Conservation (phyloP, 2,888 invertebrate species). For the Urechis unicinctus region DNA sequence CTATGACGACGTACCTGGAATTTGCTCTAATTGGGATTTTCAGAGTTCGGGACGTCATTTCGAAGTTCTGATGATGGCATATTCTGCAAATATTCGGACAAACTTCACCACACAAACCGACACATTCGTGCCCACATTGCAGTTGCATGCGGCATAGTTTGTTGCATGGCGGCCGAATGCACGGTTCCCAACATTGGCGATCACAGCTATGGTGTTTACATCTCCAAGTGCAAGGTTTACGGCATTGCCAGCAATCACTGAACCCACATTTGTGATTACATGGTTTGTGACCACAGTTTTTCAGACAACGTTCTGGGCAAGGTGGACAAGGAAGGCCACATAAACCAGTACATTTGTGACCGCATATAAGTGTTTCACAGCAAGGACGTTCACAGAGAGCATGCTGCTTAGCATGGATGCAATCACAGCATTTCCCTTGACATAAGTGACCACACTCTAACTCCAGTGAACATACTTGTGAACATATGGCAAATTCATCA, state of each 20-base stretch:
- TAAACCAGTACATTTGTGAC: neutral
- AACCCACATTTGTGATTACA: constrained; percentile 37
- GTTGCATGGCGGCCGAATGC: constrained; percentile 42
- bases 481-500: no score
- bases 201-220: constrained; percentile 41
- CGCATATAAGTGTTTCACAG: neutral
- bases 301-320: constrained; percentile 44
- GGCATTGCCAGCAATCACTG: constrained; percentile 39
- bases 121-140: constrained; percentile 59
- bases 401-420: neutral
- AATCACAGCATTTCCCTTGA: constrained; percentile 25
- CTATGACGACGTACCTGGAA: neutral
- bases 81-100: constrained; percentile 60
- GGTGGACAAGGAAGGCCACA: constrained; percentile 38
- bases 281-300: constrained; percentile 35
- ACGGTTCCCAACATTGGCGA: constrained; percentile 40
- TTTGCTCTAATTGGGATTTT: no score
- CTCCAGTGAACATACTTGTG: constrained; percentile 18
- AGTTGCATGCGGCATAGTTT: constrained; percentile 40
- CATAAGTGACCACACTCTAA: constrained; percentile 30
- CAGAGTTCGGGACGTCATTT: constrained; percentile 23
- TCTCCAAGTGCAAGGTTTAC: constrained; percentile 42
- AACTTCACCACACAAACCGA: constrained; percentile 68
- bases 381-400: no score
- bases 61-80: constrained; percentile 53